Percentiles rank a stretch among this genome's conserved stretches.
These are phyloP conservation scores for Puma concolor DNA, from an alignment of 2,113 vertebrate species.

Conservation along the genomic window DNA sequence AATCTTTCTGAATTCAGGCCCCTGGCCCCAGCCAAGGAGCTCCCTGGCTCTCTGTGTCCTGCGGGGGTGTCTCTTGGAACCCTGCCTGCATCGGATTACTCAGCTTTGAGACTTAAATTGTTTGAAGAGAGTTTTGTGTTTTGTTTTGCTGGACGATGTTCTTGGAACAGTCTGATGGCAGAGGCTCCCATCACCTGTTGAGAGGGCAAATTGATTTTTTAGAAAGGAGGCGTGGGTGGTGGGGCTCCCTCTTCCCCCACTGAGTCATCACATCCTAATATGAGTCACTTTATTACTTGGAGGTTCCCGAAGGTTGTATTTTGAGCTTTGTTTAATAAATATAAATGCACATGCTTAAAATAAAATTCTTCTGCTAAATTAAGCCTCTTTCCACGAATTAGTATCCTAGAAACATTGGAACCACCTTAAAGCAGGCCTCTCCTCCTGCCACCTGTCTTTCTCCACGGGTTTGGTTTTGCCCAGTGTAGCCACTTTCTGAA, in stretches of 20 bases:
- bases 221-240: conserved; percentile 85
- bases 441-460: conserved; percentile 63
- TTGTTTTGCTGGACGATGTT: conserved; percentile 79
- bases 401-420: conserved; percentile 56
- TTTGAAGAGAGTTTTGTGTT: conserved; percentile 86
- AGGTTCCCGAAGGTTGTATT: conserved; percentile 92
- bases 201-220: conserved; percentile 90
- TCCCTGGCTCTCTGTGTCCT: conserved; percentile 84
- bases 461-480: conserved; percentile 51
- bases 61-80: conserved; percentile 85
- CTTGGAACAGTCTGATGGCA: conserved; percentile 84
- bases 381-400: conserved; percentile 73
- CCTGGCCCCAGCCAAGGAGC: conserved; percentile 86
- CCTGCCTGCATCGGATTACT: conserved; percentile 83
- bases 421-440: conserved; percentile 20
- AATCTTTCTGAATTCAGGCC: conserved; percentile 92
- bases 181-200: conserved; percentile 89
- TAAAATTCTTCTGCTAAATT: conserved; percentile 67
- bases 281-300: conserved; percentile 90
- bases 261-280: conserved; percentile 94
- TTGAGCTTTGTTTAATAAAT: conserved; percentile 88
- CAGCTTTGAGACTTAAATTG: conserved; percentile 84
- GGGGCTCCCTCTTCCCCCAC: conserved; percentile 93
- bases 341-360: conserved; percentile 81
- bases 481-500: background rate